Conservation (phyloP, 2,888 invertebrate genomes). For the Acanthosepion esculentum region DNA sequence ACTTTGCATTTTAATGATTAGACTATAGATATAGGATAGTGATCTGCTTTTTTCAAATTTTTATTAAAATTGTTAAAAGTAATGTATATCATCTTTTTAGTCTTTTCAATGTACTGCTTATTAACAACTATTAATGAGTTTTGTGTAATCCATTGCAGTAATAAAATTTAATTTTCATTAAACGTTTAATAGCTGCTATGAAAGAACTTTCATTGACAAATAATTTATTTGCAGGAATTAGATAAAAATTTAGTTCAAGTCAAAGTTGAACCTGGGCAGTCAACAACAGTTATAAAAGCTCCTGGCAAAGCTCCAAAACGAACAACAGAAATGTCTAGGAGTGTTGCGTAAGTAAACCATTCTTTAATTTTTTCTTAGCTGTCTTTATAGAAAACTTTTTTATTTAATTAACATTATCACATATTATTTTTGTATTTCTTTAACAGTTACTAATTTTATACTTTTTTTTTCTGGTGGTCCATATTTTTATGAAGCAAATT, state of each 20-base stretch:
- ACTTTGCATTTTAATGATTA: too few relatives aligned
- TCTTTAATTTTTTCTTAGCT: not conserved
- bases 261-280: conserved; percentile 47
- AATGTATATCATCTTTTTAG: too few relatives aligned
- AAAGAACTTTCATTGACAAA: not conserved
- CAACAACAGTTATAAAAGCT: conserved; percentile 51
- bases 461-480: not conserved
- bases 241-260: conserved; percentile 46
- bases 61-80: too few relatives aligned
- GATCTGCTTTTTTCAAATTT: too few relatives aligned
- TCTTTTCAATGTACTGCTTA: too few relatives aligned
- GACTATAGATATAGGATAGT: too few relatives aligned
- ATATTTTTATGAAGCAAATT: too few relatives aligned
- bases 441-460: not conserved
- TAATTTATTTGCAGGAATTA: not conserved
- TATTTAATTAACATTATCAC: not conserved
- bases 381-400: not conserved
- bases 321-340: conserved; percentile 49
- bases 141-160: too few relatives aligned
- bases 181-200: not conserved
- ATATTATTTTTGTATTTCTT: not conserved
- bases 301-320: conserved; percentile 45
- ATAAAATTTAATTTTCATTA: too few relatives aligned
- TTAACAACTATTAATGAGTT: too few relatives aligned
- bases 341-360: conserved; percentile 39